A percentile compares a stretch with the other conserved stretches of the same genome.
phyloP scores from a whole-genome alignment of 2,888 invertebrate genomes.

The Teinopalpus imperialis region DNA sequence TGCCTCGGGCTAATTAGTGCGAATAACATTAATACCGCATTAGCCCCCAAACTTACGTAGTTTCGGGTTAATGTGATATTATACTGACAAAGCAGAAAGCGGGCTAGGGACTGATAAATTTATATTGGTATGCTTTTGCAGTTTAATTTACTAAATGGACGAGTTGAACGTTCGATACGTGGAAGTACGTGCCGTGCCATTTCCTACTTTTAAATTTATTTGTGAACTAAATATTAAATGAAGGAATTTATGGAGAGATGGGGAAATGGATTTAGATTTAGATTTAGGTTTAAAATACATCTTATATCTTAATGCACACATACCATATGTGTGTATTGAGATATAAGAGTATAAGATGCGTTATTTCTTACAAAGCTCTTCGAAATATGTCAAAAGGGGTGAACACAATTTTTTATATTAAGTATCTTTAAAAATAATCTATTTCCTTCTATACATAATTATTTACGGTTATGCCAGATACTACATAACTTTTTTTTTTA shows the following conservation, averaged over 20 bases:
- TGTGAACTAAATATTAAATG: slow-evolving; percentile 14
- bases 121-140: slow-evolving; percentile 17
- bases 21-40: slow-evolving; percentile 68
- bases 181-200: slow-evolving; percentile 5
- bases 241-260: slow-evolving; percentile 3
- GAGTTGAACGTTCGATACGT: slow-evolving; percentile 7
- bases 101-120: slow-evolving; percentile 9
- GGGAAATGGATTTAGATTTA: not conserved
- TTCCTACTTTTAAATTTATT: slow-evolving; percentile 3
- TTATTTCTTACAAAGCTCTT: too few species aligned
- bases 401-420: too few species aligned
- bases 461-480: too few species aligned
- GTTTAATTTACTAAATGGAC: slow-evolving; percentile 17
- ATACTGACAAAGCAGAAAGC: slow-evolving; percentile 17
- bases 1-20: slow-evolving; percentile 57
- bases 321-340: too few species aligned
- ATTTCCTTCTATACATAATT: too few species aligned
- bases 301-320: too few species aligned
- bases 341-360: too few species aligned
- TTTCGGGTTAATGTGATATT: slow-evolving; percentile 25
- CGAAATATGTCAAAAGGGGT: too few species aligned
- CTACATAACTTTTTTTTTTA: too few species aligned
- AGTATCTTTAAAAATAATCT: too few species aligned
- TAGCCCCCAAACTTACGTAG: slow-evolving; percentile 44
- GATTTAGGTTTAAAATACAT: not conserved